Base-by-base conservation (phyloP, 1,140 invertebrate genomes). In the Drosophila insularis region DNA sequence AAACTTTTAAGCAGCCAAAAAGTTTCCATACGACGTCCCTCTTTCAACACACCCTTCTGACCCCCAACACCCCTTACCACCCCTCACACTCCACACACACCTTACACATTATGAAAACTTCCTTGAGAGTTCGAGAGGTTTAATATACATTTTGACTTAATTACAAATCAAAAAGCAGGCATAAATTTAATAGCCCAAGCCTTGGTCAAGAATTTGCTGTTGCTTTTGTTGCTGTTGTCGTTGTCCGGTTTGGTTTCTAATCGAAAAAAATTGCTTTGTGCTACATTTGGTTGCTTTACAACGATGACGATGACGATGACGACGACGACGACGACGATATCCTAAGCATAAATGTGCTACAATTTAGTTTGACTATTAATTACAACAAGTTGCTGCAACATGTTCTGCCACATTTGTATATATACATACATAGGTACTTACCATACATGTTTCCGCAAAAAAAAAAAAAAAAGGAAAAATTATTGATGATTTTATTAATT, bases 401-500 rank as follows among this genome's bases (percentile, higher is more conserved):
- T 27, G 31, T 21, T 43, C 43, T 53, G 46, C 35, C 32, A 39
- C 55, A 56, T 39, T 19, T 50, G 17, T 50, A 21, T 50, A 46
- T 46, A 46, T 8, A 11, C 32, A 46, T 46, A 46, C 19, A 21
- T 50, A 21, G 13, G 17, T 50, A 50, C 43, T 50, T 50, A 50
- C 43, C 43, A 50, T 50, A 39, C 35, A 58, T 58, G 55, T 58
- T 58, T 58, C 59, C 59, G 39, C 59, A 61, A 32, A 69, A 76
- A 76, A 13, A 37, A 11, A 84, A 68, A 85, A 87, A 87, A 71
- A 80, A 13, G 11, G 3, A 84, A 68, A 85, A 87, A 87, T 87
- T 87, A 87, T 87, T 87, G 82, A 87, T 87, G 82, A 87, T 87
- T 87, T 87, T 87, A 87, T 87, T 87, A 87, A 87, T 87, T 87